Conservation (phyloP, 2,888 invertebrate species). For the Acholoe squamosa region DNA sequence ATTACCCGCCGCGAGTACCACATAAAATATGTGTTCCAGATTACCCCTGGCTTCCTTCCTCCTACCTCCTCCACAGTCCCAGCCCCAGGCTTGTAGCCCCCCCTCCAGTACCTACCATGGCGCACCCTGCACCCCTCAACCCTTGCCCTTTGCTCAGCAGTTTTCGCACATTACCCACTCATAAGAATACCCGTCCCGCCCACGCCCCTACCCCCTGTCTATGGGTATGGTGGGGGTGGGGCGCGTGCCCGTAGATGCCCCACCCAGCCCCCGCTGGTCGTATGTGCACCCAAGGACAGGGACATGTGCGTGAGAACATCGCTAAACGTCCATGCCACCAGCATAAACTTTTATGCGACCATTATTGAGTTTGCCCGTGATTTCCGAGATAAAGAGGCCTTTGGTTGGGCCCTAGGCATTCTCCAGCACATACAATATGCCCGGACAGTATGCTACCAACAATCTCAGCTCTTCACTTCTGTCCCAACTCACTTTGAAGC, state of each 20-base stretch:
- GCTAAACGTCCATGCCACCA: not conserved
- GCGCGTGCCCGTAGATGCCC: not conserved
- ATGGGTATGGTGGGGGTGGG: not conserved
- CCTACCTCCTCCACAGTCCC: too few relatives aligned
- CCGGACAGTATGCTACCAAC: too few relatives aligned
- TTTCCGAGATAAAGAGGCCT: conserved; percentile 32
- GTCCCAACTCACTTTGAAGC: not conserved
- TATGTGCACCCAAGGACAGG: too few relatives aligned
- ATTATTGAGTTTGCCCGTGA: conserved; percentile 56
- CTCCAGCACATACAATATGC: not conserved
- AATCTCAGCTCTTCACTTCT: too few relatives aligned
- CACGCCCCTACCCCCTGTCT: not conserved
- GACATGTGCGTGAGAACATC: too few relatives aligned
- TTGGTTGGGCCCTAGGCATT: not conserved
- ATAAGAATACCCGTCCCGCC: not conserved
- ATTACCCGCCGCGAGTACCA: conserved; percentile 52
- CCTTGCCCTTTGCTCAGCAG: not conserved
- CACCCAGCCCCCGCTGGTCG: not conserved
- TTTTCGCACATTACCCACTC: conserved; percentile 3
- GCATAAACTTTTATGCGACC: conserved; percentile 56
- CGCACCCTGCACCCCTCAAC: not conserved
- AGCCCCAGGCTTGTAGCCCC: not conserved
- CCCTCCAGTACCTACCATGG: not conserved
- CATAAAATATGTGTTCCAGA: conserved; percentile 61
- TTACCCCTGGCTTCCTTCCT: conserved; percentile 28